Percentiles rank a stretch among this genome's conserved stretches.
Conservation (phyloP, 2,888 invertebrate species). For the Morpho achilles region DNA sequence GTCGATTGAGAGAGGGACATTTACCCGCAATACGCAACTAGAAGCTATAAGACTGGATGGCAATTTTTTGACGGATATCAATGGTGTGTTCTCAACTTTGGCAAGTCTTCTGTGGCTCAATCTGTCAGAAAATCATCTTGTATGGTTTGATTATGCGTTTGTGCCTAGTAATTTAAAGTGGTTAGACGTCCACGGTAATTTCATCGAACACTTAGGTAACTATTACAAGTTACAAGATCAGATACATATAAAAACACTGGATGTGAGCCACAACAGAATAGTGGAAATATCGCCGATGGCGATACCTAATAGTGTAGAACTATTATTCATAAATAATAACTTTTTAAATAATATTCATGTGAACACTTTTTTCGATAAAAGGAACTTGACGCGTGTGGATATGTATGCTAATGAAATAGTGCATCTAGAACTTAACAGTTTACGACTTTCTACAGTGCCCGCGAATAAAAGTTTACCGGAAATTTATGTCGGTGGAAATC, state of each 20-base stretch:
- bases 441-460: slow-evolving; percentile 87
- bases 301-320: slow-evolving; percentile 92
- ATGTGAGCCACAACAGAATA: slow-evolving; percentile 94
- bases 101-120: slow-evolving; percentile 92
- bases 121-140: slow-evolving; percentile 93
- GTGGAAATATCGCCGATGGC: slow-evolving; percentile 89
- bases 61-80: slow-evolving; percentile 92
- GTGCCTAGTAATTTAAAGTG: slow-evolving; percentile 93
- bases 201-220: slow-evolving; percentile 91
- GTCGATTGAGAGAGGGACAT: slow-evolving; percentile 90
- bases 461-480: slow-evolving; percentile 88
- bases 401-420: slow-evolving; percentile 93
- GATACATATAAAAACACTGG: slow-evolving; percentile 89
- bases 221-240: slow-evolving; percentile 92
- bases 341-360: slow-evolving; percentile 88
- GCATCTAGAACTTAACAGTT: slow-evolving; percentile 88
- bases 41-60: slow-evolving; percentile 93
- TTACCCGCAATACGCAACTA: slow-evolving; percentile 88
- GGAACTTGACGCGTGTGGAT: slow-evolving; percentile 90
- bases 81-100: slow-evolving; percentile 92
- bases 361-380: slow-evolving; percentile 92
- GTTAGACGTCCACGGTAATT: slow-evolving; percentile 94
- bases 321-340: slow-evolving; percentile 94
- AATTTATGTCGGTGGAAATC: slow-evolving; percentile 95
- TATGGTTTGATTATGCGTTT: slow-evolving; percentile 96